These are phyloP conservation scores for Yponomeuta sedellus DNA, from an alignment of 2,888 invertebrate genomes.

Conservation along the genomic window DNA sequence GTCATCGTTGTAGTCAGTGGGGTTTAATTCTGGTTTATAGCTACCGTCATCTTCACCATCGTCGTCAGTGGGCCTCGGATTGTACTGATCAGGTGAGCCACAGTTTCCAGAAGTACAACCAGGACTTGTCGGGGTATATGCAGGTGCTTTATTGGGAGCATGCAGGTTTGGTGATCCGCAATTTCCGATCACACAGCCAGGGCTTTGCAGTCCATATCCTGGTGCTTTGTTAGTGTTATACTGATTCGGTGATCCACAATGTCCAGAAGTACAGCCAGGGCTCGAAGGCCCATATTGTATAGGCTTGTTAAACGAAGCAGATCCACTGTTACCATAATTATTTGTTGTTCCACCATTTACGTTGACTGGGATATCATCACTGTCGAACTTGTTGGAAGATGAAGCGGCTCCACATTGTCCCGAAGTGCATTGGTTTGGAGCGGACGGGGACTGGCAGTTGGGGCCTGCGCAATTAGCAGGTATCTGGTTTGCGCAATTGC, in stretches of 20 bases:
- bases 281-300: conserved; percentile 25
- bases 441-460: too few species aligned
- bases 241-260: conserved; percentile 17
- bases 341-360: not conserved
- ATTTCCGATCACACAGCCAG: conserved; percentile 20
- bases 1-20: not conserved
- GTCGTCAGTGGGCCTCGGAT: not conserved
- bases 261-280: conserved; percentile 20
- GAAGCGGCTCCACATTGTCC: not conserved
- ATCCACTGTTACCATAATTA: not conserved
- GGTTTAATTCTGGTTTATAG: conserved; percentile 8
- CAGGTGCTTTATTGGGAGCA: conserved; percentile 10
- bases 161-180: conserved; percentile 17
- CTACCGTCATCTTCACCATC: conserved; percentile 4
- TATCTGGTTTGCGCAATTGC: conserved; percentile 28
- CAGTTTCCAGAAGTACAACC: conserved; percentile 20
- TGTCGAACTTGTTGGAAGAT: conserved; percentile 11
- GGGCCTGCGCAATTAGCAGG: too few species aligned
- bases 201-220: conserved; percentile 16
- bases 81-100: not conserved
- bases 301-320: not conserved
- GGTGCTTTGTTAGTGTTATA: conserved; percentile 9
- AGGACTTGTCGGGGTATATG: conserved; percentile 18
- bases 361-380: conserved; percentile 12
- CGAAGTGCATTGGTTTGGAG: conserved; percentile 12